Base-by-base conservation (phyloP, 1,140 invertebrate genomes). In the Vollenhovia emeryi region DNA sequence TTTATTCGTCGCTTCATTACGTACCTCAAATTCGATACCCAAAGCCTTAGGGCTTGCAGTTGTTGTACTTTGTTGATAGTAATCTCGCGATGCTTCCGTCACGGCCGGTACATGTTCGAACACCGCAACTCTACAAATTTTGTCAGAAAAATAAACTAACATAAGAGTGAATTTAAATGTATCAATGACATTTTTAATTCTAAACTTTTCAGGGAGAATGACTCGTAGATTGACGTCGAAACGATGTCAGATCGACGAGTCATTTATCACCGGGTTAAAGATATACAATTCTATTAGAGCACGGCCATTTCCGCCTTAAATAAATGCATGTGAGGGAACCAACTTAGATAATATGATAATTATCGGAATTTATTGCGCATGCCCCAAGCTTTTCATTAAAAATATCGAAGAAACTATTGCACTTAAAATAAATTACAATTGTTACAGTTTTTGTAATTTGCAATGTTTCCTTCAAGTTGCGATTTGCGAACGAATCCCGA, bases 71-170 rank as follows among this genome's bases (percentile, higher is more conserved):
- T 92, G 92, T 86, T 95, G 95, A 43, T 92, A 94, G 15, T 89
- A 92, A 40, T 60, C 9, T 52, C 89, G 84, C 0, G 93, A 87
- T 92, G 95, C 90, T 85, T 93, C 89, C n/a, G 96, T 94, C 0
- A 97, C 96, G 50, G 97, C 97, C 0, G 97, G 97, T 33, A 97
- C 95, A 88, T 98, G 97, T 33, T 97, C 95, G 79, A 97, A 96
- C 33, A 97, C 95, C 1, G 96, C 96, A 4, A 97, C 95, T 80
- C 96, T 96, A 24, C 96, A 90, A 88, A 9, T 78, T 85, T 60
- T 0, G 55, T 18, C 8, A 36, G 0, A 62, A 85, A 55, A 30
- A 15, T 60, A 45, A 59, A 27, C 9, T 57, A 24, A 27, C 7
- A 7, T n/a, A 18, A 40, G 0, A 69, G 3, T 50, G 5, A 79